Conservation (phyloP, 2,113 vertebrate species). For the Pseudorectes ferrugineus region DNA sequence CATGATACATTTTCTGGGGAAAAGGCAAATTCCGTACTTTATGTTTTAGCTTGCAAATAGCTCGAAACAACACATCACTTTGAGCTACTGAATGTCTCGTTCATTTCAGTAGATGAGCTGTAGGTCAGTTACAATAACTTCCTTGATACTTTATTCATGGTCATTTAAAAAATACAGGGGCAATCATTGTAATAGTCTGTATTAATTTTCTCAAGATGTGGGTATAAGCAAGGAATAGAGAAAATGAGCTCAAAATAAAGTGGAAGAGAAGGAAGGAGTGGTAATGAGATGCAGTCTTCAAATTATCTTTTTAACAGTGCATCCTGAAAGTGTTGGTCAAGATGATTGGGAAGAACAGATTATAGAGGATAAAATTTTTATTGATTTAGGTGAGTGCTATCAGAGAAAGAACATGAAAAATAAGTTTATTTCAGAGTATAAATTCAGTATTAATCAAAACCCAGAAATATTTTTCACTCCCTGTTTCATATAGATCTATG, state of each 20-base stretch:
- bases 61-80: neutral
- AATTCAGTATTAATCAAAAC: neutral
- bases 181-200: neutral
- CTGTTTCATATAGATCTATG: neutral
- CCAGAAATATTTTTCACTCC: neutral
- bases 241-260: neutral
- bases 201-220: neutral
- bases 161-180: neutral
- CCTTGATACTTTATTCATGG: neutral
- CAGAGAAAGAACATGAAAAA: neutral
- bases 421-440: neutral
- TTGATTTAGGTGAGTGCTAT: neutral
- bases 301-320: neutral
- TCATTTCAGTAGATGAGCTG: neutral
- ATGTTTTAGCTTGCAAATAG: neutral
- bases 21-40: neutral
- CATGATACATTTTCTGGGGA: neutral
- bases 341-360: neutral
- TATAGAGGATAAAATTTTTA: neutral
- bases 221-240: neutral
- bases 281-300: neutral
- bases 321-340: neutral
- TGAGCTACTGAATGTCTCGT: neutral
- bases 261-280: neutral
- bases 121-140: neutral